phyloP scores from a whole-genome alignment of 2,113 vertebrate genomes.

The Ceyx cyanopectus region DNA sequence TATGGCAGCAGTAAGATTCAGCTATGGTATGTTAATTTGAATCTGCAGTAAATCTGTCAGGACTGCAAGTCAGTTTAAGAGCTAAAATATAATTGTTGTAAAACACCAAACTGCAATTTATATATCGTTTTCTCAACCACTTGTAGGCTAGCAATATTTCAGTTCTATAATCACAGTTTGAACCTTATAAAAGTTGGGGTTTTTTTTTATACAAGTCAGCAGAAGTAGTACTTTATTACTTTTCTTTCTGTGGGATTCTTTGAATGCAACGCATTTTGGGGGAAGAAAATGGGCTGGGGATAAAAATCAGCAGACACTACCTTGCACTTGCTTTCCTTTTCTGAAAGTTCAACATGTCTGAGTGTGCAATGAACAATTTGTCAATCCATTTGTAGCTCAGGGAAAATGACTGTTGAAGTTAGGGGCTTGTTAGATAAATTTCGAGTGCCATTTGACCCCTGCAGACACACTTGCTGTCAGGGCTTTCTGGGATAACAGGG shows the following conservation, averaged over 20 bases:
- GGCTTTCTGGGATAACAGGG: background rate
- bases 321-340: background rate
- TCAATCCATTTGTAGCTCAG: background rate
- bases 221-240: slow-evolving; percentile 16
- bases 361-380: background rate
- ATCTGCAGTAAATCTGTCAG: slow-evolving; percentile 45
- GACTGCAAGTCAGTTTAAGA: slow-evolving; percentile 29
- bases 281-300: background rate
- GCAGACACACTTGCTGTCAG: background rate
- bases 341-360: background rate
- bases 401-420: background rate
- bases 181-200: background rate
- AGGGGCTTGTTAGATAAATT: background rate
- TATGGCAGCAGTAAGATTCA: slow-evolving; percentile 37
- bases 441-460: background rate
- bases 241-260: slow-evolving; percentile 21
- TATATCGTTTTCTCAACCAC: slow-evolving; percentile 26
- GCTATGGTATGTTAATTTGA: slow-evolving; percentile 58
- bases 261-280: background rate
- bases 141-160: slow-evolving; percentile 32
- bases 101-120: slow-evolving; percentile 28
- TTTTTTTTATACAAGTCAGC: slow-evolving; percentile 10
- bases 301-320: slow-evolving; percentile 23
- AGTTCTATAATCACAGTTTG: slow-evolving; percentile 45
- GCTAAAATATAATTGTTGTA: slow-evolving; percentile 59